Conservation (phyloP, 2,888 invertebrate species). For the Leucophenga maculata region DNA sequence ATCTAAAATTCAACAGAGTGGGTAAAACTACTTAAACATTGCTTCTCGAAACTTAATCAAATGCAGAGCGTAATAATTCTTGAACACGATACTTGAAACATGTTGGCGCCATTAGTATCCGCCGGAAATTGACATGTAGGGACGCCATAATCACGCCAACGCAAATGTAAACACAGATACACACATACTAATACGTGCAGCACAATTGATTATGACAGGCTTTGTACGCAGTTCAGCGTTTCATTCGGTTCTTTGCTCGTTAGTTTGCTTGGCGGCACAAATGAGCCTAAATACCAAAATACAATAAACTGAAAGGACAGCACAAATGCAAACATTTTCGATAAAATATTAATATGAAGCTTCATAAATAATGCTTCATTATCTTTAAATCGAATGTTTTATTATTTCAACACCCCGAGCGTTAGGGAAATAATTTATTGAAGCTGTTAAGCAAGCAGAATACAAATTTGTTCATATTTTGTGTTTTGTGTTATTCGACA, state of each 20-base stretch:
- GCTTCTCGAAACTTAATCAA: not conserved
- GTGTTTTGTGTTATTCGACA: no score
- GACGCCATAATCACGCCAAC: slow-evolving; percentile 3
- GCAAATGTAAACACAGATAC: not conserved
- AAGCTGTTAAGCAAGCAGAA: not conserved
- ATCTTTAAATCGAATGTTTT: slow-evolving; percentile 51
- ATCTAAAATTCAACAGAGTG: no score
- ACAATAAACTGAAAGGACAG: no score
- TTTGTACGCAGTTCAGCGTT: not conserved
- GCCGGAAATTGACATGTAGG: slow-evolving; percentile 20
- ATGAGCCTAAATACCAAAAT: no score
- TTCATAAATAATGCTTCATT: slow-evolving; percentile 53
- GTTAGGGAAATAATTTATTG: not conserved
- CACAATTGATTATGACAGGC: not conserved
- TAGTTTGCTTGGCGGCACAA: not conserved
- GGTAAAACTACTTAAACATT: not conserved
- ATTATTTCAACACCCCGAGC: slow-evolving; percentile 50
- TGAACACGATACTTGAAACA: not conserved
- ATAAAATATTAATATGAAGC: slow-evolving; percentile 21
- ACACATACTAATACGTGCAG: not conserved
- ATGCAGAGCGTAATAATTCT: no score
- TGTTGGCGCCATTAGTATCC: slow-evolving; percentile 21
- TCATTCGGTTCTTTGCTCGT: not conserved
- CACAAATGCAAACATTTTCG: no score
- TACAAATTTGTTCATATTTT: not conserved